These are phyloP conservation scores for Pogoniulus pusillus DNA, from an alignment of 2,797 vertebrate genomes.

Conservation along the genomic window DNA sequence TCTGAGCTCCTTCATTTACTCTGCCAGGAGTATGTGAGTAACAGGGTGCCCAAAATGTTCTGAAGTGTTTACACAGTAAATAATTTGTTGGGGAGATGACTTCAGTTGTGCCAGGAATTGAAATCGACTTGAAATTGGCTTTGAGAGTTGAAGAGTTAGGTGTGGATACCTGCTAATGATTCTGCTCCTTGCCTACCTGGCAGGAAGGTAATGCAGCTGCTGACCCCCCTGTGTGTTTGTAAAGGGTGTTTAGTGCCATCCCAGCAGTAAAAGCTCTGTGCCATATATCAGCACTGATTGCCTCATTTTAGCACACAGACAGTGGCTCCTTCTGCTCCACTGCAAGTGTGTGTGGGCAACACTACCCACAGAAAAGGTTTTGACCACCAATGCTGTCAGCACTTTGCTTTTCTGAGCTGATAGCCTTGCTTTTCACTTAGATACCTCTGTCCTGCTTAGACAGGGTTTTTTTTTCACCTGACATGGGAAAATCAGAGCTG, in stretches of 20 bases:
- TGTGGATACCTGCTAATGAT: background rate
- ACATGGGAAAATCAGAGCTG: background rate
- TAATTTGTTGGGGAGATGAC: background rate
- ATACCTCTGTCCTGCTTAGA: background rate
- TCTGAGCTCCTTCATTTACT: background rate
- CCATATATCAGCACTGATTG: background rate
- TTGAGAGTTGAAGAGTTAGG: background rate
- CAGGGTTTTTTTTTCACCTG: background rate
- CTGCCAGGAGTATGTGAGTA: background rate
- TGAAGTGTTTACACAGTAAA: conserved; percentile 25
- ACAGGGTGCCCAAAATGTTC: background rate
- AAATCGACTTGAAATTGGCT: background rate
- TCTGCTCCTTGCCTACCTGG: background rate
- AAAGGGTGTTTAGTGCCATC: background rate
- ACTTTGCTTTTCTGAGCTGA: background rate
- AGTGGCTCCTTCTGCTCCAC: background rate
- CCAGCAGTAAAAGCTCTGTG: background rate
- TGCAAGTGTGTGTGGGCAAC: background rate
- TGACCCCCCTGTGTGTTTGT: background rate
- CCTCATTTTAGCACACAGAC: background rate
- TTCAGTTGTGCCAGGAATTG: background rate
- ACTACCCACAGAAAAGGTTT: background rate
- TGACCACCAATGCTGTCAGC: background rate
- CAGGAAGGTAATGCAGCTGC: background rate
- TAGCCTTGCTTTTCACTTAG: background rate